Conservation (phyloP, 2,888 invertebrate species). For the Panzeria rudis region DNA sequence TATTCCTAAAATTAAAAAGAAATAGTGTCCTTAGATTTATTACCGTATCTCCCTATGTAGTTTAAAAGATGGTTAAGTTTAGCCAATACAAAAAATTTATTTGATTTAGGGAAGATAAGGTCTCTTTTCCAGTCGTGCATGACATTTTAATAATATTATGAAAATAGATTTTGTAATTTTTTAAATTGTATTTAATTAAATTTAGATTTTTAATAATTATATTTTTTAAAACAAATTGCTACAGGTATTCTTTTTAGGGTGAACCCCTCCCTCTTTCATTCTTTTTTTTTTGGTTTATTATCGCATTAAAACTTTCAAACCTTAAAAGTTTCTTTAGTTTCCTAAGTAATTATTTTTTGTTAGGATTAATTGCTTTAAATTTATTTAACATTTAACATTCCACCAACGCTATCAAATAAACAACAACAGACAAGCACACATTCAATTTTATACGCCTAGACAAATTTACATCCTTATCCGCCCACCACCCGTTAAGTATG, state of each 20-base stretch:
- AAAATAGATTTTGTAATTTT: too few species aligned
- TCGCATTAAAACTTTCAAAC: background rate
- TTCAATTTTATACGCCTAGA: background rate
- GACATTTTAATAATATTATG: too few species aligned
- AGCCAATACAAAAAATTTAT: too few species aligned
- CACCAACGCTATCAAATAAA: constrained; percentile 24
- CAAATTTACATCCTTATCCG: background rate
- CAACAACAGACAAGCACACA: background rate
- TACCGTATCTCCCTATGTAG: too few species aligned
- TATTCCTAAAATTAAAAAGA: too few species aligned
- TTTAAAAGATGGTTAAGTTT: too few species aligned
- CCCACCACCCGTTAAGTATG: constrained; percentile 30
- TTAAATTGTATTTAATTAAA: too few species aligned
- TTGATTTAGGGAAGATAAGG: too few species aligned
- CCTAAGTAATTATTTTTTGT: constrained; percentile 11
- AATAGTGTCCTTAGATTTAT: too few species aligned
- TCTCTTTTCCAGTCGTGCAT: too few species aligned
- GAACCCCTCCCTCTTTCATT: background rate
- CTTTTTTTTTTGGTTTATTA: background rate
- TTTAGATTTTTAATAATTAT: too few species aligned
- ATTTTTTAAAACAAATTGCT: too few species aligned
- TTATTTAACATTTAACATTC: constrained; percentile 36
- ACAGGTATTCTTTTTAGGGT: background rate
- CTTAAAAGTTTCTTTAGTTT: constrained; percentile 7
- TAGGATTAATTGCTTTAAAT: constrained; percentile 39